These are phyloP conservation scores for Oncorhynchus tshawytscha DNA, from an alignment of 2,113 vertebrate species.

Conservation along the genomic window DNA sequence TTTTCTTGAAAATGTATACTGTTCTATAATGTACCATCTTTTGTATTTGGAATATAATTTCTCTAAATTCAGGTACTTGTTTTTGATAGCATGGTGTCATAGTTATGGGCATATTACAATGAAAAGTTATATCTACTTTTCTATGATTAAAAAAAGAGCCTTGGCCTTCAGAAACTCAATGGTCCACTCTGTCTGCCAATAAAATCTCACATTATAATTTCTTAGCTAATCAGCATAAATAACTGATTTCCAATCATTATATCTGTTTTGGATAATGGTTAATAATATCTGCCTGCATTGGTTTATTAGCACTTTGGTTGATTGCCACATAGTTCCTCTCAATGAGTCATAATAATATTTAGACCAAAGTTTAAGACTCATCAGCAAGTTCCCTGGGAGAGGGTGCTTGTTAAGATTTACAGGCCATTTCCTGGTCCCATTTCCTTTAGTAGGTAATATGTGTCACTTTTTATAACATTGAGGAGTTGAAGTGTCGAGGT, in stretches of 20 bases:
- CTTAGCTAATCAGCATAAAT: constrained; percentile 11
- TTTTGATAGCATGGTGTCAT: background rate
- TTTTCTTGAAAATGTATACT: background rate
- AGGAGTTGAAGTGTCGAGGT: constrained; percentile 63
- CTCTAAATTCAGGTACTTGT: background rate
- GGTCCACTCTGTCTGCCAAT: background rate
- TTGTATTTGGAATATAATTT: background rate
- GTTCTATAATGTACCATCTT: background rate
- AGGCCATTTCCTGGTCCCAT: constrained; percentile 62
- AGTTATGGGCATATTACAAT: background rate
- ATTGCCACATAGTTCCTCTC: constrained; percentile 38
- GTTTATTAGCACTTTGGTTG: constrained; percentile 53
- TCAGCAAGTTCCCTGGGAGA: constrained; percentile 56
- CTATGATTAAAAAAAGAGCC: background rate
- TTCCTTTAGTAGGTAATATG: constrained; percentile 67
- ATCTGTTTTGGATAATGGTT: constrained; percentile 35
- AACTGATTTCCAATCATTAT: constrained; percentile 18
- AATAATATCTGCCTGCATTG: constrained; percentile 8
- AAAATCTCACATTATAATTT: background rate
- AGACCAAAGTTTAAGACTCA: constrained; percentile 52
- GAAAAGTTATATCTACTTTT: too few species aligned
- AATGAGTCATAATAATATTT: constrained; percentile 59
- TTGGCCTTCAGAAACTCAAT: background rate
- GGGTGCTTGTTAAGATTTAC: constrained; percentile 60
- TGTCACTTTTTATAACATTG: constrained; percentile 66